Evolutionary conservation across 2,888 invertebrate species (phyloP), one percentile per base, ranked within the genome.

Genomic region (Drosophila falleni): DNA sequence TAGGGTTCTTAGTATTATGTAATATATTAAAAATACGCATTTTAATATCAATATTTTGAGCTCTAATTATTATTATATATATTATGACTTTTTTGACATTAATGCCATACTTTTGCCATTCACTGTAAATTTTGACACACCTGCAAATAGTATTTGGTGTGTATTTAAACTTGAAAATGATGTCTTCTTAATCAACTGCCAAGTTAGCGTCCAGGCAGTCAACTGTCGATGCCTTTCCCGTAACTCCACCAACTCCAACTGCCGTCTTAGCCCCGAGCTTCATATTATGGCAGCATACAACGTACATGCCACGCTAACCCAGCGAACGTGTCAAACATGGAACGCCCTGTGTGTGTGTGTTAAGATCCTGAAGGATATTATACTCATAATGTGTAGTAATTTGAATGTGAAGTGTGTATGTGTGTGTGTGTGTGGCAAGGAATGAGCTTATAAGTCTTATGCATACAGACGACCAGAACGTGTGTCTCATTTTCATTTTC

Each of bases 361-460:
- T 68, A 72, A 74, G 75, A 76, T 77, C 87, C 90, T 81, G 66
- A 74, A 81, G 89, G 81, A 89, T 90, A 84, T 89, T 84, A 78
- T 56, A 16, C 56, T 35, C 75, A 78, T 89, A 89, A 89, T 89
- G 82, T 89, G 78, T 78, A 75, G 87, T 88, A 90, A 90, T 90
- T 88, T 88, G 89, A 90, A 88, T 88, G 89, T 90, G 81, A 89
- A 90, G 56, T 35, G 44, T 44, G 15, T 39, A 5, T 39, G 39
- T 44, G 85, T 76, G 75, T 80, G 26, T 26, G 26, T 26, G n/a
- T 23, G 87, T 70, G 74, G 74, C 80, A 74, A 71, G 78, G 74
- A 70, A 78, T 72, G 85, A 74, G 90, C 90, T 90, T 80, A 81
- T 89, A 79, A 86, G 77, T 68, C 85, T 69, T 70, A 23, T 23